These are phyloP conservation scores for Hippocampus zosterae DNA, from an alignment of 2,113 vertebrate species.

Conservation along the genomic window DNA sequence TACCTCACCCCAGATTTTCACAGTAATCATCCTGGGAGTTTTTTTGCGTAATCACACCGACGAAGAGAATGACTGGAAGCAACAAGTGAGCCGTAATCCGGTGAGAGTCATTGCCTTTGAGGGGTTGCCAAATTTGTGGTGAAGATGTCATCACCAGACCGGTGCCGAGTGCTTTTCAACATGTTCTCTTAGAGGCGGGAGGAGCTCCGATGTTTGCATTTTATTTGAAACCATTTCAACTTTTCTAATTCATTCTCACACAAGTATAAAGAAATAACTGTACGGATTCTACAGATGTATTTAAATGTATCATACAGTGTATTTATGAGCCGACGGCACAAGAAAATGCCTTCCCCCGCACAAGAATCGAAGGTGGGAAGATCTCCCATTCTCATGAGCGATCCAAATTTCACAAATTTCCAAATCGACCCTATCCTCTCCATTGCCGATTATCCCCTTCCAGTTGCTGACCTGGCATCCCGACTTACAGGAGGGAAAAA, in stretches of 20 bases:
- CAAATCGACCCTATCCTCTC: not conserved
- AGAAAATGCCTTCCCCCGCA: not conserved
- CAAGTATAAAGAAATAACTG: no score
- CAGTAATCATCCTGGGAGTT: not conserved
- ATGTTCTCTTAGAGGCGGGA: not conserved
- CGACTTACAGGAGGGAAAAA: not conserved
- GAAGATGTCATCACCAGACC: not conserved
- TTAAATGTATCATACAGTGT: no score
- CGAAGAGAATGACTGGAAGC: not conserved
- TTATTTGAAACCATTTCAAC: not conserved
- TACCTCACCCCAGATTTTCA: not conserved
- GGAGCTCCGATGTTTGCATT: not conserved
- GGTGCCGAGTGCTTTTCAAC: not conserved
- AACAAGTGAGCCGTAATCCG: not conserved
- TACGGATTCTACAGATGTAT: no score
- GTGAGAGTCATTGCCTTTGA: constrained; percentile 1
- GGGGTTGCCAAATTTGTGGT: constrained; percentile 8
- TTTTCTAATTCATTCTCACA: no score
- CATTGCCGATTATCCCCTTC: constrained; percentile 8
- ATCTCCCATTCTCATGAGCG: constrained; percentile 9
- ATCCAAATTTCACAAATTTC: constrained; percentile 56
- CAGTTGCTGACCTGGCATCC: not conserved
- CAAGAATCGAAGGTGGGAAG: not conserved
- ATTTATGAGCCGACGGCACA: not conserved
- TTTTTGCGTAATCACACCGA: not conserved